Percentiles rank a stretch among this genome's conserved stretches.
Conservation (phyloP, 2,113 vertebrate genomes). For the Podocnemis expansa region DNA sequence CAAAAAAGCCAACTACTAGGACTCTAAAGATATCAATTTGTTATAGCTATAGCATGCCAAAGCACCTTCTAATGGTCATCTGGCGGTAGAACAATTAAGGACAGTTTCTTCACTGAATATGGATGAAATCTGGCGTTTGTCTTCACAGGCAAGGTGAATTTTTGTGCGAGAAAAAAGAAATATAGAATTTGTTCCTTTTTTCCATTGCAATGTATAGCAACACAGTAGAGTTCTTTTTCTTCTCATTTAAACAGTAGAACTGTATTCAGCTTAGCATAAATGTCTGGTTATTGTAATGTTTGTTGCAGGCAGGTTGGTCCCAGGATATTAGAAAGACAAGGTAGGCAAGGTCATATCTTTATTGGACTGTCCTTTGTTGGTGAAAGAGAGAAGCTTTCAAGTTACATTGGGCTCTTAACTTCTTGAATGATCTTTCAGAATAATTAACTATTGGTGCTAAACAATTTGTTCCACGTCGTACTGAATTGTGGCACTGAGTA, state of each 20-base stretch:
- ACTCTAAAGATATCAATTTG: background rate
- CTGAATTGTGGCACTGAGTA: background rate
- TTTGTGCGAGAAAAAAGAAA: background rate
- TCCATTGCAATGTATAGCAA: background rate
- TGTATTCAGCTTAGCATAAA: rapidly evolving
- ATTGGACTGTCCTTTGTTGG: background rate
- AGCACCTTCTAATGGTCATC: constrained; percentile 33
- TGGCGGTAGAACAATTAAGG: background rate
- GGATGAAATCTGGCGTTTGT: background rate
- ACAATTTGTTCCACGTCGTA: background rate
- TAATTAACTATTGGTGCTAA: background rate
- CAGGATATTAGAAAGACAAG: background rate
- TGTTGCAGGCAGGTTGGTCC: background rate
- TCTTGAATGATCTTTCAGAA: background rate
- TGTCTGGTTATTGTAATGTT: rapidly evolving
- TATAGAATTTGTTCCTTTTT: rapidly evolving
- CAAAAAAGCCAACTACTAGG: background rate
- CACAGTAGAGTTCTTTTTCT: rapidly evolving
- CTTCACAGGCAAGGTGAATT: background rate
- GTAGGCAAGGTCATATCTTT: background rate
- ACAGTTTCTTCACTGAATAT: background rate
- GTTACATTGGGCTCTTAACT: background rate
- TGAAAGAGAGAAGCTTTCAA: background rate
- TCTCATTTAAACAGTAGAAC: rapidly evolving
- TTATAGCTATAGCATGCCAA: background rate